A percentile compares a stretch with the other conserved stretches of the same genome.
Conservation (phyloP, 1,140 invertebrate genomes). For the Micrasema longulum region DNA sequence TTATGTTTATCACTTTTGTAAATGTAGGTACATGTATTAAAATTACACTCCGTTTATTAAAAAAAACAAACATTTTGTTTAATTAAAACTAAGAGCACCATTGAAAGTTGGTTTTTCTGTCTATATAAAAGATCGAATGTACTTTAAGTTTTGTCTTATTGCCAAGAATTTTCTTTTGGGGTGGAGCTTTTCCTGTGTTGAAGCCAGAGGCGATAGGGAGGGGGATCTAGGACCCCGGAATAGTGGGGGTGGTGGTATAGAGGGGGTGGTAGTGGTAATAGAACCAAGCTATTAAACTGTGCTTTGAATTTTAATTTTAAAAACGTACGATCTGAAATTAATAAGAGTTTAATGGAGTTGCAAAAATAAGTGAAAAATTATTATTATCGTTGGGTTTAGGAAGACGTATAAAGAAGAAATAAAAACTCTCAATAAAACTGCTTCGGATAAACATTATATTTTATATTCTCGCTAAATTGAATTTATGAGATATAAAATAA, state of each 20-base stretch:
- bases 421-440: neutral
- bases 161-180: constrained; percentile 52
- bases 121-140: constrained; percentile 20
- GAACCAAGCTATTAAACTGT: constrained; percentile 47
- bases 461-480: too few species aligned
- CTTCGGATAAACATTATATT: too few species aligned
- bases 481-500: too few species aligned
- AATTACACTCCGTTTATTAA: too few species aligned
- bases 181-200: constrained; percentile 20
- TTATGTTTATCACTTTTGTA: too few species aligned
- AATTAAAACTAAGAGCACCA: too few species aligned
- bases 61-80: too few species aligned
- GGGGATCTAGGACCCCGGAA: neutral
- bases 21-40: too few species aligned
- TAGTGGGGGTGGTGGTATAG: constrained; percentile 14
- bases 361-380: neutral
- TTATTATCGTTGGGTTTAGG: neutral
- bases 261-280: constrained; percentile 15
- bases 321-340: neutral
- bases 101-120: too few species aligned
- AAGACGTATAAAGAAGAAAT: neutral
- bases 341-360: neutral
- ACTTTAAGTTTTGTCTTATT: constrained; percentile 51
- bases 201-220: neutral
- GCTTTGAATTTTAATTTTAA: constrained; percentile 50